Evolutionary conservation across 2,888 invertebrate species (phyloP), one percentile per base, ranked within the genome.

Genomic region (Perizoma flavofasciatum): DNA sequence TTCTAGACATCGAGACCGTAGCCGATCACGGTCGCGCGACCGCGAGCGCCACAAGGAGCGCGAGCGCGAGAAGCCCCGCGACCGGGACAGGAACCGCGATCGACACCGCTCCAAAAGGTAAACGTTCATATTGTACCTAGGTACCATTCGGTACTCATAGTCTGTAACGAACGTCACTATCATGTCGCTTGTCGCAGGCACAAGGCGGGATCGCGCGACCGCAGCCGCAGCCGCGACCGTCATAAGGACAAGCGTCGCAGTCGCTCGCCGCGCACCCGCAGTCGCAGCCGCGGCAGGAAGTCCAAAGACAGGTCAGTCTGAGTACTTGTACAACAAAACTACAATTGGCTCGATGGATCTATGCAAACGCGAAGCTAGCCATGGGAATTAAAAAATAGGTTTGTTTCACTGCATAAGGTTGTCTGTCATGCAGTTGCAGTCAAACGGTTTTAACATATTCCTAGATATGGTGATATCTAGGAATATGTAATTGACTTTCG

Each of bases 31-130:
- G 11, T 85, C 86, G 9, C 75, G 81, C 5, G 82, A 83, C 55
- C 77, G 88, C 75, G 81, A 83, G 59, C 78, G 81, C 11, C 79
- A 81, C 57, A 78, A 77, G 70, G 79, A 81, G 39, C 75, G 79
- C 11, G 71, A 89, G 76, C 72, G 76, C 1, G 78, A 80, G 11
- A 74, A 79, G 11, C 77, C 78, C 40, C 74, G 79, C 1, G 80
- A 80, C 10, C 84, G 93, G 66, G 81, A 83, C 39, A 69, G 77
- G 75, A 73, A 89, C 81, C 74, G 93, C 69, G 77, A 92, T 55
- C 81, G 88, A 5, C 85, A 84, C 50, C 82, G 86, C 22, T 88
- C 89, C 82, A 89, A 93, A 86, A 89, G 92, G 94, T 89, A 74
- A 81, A 46, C 37, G n/a, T 11, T 11, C 8, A n/a, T 6, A 3